phyloP scores from a whole-genome alignment of 2,113 vertebrate genomes.

The Tichodroma muraria region DNA sequence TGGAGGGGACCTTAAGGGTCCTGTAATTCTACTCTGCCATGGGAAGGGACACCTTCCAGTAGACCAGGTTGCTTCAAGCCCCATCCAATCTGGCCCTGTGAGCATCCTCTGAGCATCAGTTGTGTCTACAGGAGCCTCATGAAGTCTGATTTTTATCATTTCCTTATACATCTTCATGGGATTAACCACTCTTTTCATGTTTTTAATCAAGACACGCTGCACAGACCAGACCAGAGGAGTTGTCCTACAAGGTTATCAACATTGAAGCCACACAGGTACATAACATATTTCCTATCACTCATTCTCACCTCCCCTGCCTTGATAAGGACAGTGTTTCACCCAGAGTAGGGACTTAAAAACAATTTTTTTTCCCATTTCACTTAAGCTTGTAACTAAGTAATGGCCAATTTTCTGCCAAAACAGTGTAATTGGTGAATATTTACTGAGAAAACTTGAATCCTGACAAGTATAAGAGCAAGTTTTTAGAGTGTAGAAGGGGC shows the following conservation, averaged over 20 bases:
- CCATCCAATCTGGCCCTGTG: background rate
- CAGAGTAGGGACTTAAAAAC: background rate
- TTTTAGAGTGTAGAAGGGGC: background rate
- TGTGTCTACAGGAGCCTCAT: background rate
- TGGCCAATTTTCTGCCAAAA: background rate
- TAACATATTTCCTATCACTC: background rate
- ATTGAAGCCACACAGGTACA: slow-evolving; percentile 91
- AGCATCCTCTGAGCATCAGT: background rate
- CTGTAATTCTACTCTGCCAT: background rate
- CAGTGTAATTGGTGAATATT: background rate
- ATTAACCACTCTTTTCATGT: background rate
- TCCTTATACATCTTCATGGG: background rate
- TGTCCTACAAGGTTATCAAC: slow-evolving; percentile 86
- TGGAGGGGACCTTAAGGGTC: background rate
- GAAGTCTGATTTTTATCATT: background rate
- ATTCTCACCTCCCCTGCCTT: background rate
- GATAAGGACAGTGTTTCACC: background rate
- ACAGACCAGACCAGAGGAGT: slow-evolving; percentile 82
- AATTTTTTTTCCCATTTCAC: background rate
- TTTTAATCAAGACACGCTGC: slow-evolving; percentile 80
- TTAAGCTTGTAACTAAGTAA: background rate
- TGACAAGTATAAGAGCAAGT: too few species aligned
- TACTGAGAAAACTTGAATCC: background rate
- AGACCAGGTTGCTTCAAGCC: background rate
- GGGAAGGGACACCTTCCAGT: background rate